These are phyloP conservation scores for Tetragonisca angustula DNA, from an alignment of 2,888 invertebrate species.

Conservation along the genomic window DNA sequence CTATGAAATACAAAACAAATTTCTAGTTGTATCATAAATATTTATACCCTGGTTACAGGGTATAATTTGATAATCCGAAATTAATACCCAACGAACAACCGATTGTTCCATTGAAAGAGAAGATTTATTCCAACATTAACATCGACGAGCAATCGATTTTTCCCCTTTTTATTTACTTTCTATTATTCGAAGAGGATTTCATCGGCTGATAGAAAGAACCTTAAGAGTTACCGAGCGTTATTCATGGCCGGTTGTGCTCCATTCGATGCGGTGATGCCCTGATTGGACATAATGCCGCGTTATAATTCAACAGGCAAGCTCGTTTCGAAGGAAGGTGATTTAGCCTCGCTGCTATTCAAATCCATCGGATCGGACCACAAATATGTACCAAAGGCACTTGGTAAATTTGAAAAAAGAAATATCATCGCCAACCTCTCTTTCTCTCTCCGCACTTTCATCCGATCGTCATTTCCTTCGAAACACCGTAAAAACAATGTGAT, in stretches of 20 bases:
- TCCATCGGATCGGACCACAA: too few relatives aligned
- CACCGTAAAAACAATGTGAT: not conserved
- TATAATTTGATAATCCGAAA: too few relatives aligned
- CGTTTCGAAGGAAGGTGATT: conserved; percentile 52
- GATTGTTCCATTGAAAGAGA: not conserved
- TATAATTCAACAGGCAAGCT: conserved; percentile 62
- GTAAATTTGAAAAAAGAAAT: conserved; percentile 28
- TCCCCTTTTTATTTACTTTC: not conserved
- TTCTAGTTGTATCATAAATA: too few relatives aligned
- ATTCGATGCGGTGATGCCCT: conserved; percentile 45
- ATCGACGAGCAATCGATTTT: not conserved
- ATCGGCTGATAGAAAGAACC: conserved; percentile 29
- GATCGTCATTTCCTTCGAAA: too few relatives aligned
- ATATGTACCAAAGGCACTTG: too few relatives aligned
- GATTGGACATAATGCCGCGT: conserved; percentile 67
- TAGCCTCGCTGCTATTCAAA: conserved; percentile 38
- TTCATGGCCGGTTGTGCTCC: conserved; percentile 44
- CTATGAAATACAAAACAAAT: too few relatives aligned
- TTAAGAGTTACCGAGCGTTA: conserved; percentile 49
- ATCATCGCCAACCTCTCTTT: not conserved
- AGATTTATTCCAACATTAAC: too few relatives aligned
- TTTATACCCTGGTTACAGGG: too few relatives aligned
- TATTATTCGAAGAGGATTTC: conserved; percentile 31
- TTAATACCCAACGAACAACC: too few relatives aligned
- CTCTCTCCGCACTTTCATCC: too few relatives aligned